Evolutionary conservation across 2,113 vertebrate species (phyloP).

Genomic region (Austrofundulus limnaeus): DNA sequence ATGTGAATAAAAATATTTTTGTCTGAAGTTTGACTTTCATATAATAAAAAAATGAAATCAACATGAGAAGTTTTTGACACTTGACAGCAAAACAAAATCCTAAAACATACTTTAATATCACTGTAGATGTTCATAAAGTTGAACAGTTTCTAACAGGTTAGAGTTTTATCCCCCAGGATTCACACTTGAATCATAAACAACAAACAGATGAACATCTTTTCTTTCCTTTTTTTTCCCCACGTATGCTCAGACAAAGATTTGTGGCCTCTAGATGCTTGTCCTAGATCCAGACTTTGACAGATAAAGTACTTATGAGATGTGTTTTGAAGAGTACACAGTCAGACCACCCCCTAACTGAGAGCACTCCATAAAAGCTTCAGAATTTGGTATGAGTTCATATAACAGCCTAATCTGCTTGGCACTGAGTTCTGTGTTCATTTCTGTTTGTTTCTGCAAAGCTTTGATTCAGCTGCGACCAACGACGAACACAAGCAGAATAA

Average conservation of each 20-base stretch:
- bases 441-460: constrained; percentile 53
- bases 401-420: constrained; percentile 28
- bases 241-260: constrained; percentile 27
- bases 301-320: constrained; percentile 34
- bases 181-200: constrained; percentile 17
- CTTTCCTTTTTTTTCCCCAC: constrained; percentile 40
- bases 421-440: constrained; percentile 7
- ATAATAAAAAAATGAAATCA: too few relatives aligned
- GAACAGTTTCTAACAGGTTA: neutral
- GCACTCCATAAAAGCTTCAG: constrained; percentile 24
- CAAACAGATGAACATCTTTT: constrained; percentile 48
- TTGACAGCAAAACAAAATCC: too few relatives aligned
- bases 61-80: too few relatives aligned
- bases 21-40: too few relatives aligned
- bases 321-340: constrained; percentile 12
- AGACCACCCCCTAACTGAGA: constrained; percentile 54
- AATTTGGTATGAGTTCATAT: constrained; percentile 21
- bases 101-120: too few relatives aligned
- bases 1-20: too few relatives aligned
- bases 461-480: constrained; percentile 34
- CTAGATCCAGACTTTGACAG: constrained; percentile 60
- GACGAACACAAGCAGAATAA: constrained; percentile 25
- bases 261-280: constrained; percentile 50
- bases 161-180: constrained; percentile 30
- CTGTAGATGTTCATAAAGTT: too few relatives aligned